Conservation (phyloP, 2,888 invertebrate genomes). For the Galerucella pusilla region DNA sequence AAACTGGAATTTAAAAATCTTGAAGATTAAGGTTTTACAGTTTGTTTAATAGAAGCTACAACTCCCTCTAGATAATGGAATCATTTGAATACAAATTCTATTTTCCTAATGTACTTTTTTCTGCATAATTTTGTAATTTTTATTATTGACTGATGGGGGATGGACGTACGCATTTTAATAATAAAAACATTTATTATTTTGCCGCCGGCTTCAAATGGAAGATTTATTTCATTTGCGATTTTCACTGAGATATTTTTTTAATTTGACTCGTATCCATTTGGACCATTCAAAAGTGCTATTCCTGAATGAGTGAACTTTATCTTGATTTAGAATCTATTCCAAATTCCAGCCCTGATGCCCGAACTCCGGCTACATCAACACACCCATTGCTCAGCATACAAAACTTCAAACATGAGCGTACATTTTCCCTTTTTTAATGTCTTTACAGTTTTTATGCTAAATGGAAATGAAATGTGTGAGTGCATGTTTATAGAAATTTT, state of each 20-base stretch:
- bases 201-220: constrained; percentile 34
- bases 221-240: constrained; percentile 39
- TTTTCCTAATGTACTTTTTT: background rate
- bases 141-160: constrained; percentile 20
- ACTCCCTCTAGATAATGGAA: background rate
- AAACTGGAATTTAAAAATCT: too few relatives aligned
- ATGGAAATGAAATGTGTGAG: background rate
- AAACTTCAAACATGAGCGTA: constrained; percentile 34
- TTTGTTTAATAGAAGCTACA: background rate
- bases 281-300: constrained; percentile 40
- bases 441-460: background rate
- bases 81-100: background rate
- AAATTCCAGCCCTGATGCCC: constrained; percentile 39
- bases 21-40: too few relatives aligned
- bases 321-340: constrained; percentile 44
- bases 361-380: constrained; percentile 40
- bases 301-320: constrained; percentile 45
- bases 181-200: constrained; percentile 36
- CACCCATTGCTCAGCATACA: constrained; percentile 31
- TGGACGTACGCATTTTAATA: constrained; percentile 29
- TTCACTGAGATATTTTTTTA: constrained; percentile 43
- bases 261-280: constrained; percentile 43
- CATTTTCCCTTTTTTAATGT: background rate
- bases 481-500: background rate
- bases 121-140: constrained; percentile 13